Percentiles rank a stretch among this genome's conserved stretches.
Evolutionary conservation across 2,113 vertebrate genomes (phyloP).

Genomic region (Myocastor coypus): DNA sequence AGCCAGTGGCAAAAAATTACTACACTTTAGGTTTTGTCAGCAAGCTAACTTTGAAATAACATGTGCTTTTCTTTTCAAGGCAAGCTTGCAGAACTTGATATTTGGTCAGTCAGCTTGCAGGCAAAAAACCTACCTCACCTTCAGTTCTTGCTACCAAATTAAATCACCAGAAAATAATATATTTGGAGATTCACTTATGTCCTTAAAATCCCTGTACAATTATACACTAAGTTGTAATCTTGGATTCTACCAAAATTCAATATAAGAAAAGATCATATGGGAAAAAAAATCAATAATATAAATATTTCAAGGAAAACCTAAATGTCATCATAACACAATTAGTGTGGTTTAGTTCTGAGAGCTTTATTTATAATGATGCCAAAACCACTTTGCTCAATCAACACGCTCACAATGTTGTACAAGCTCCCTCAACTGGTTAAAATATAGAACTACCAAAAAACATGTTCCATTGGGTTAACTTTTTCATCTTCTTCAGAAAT

Average conservation of each 20-base stretch:
- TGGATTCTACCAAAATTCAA: conserved; percentile 54
- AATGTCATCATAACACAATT: conserved; percentile 51
- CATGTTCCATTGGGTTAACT: conserved; percentile 74
- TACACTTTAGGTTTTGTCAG: not conserved
- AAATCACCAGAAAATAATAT: not conserved
- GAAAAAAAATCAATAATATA: conserved; percentile 21
- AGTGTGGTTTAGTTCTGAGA: conserved; percentile 59
- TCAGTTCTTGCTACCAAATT: conserved; percentile 31
- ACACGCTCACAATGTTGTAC: conserved; percentile 53
- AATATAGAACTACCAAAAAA: conserved; percentile 79
- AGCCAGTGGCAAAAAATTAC: conserved; percentile 40
- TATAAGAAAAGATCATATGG: conserved; percentile 41
- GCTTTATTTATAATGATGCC: conserved; percentile 66
- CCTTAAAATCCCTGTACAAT: conserved; percentile 35
- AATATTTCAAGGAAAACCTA: conserved; percentile 49
- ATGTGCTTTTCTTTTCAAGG: conserved; percentile 15
- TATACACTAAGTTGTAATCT: conserved; percentile 31
- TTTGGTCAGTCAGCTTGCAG: not conserved
- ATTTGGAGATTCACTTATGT: conserved; percentile 30
- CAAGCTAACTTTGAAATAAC: not conserved
- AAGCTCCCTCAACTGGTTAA: conserved; percentile 82
- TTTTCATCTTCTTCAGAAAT: conserved; percentile 68
- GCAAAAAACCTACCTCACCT: not conserved
- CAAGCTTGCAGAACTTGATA: not conserved
- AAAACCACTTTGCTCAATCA: conserved; percentile 41